Evolutionary conservation across 2,888 invertebrate species (phyloP).

Genomic region (Labia minor): DNA sequence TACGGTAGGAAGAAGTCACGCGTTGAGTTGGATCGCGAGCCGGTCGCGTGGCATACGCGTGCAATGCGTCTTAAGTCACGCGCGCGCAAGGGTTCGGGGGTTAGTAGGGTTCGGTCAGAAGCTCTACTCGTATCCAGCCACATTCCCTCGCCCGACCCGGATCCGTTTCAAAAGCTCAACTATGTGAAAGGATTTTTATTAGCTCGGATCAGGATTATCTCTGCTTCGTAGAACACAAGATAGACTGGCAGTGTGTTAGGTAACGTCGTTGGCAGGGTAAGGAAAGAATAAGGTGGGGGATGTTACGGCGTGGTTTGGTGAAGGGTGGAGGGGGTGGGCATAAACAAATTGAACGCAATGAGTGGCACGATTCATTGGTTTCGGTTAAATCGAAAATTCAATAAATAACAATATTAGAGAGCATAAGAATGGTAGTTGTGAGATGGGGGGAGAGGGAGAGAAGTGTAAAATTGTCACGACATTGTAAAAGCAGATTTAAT

Average conservation of each 20-base stretch:
- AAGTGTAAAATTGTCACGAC: too few species aligned
- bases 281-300: too few species aligned
- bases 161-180: background rate
- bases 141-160: too few species aligned
- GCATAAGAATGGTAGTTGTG: too few species aligned
- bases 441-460: too few species aligned
- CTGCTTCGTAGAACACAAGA: background rate
- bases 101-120: background rate
- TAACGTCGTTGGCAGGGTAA: too few species aligned
- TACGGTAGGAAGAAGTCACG: too few species aligned
- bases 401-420: too few species aligned
- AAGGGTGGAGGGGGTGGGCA: background rate
- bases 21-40: background rate
- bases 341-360: slow-evolving; percentile 1
- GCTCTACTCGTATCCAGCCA: too few species aligned
- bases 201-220: background rate
- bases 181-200: slow-evolving; percentile 1
- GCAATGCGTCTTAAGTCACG: background rate
- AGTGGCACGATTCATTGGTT: background rate
- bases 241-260: background rate
- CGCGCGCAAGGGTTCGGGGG: background rate
- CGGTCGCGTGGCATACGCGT: slow-evolving; percentile 4
- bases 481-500: too few species aligned
- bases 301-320: too few species aligned
- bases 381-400: too few species aligned